Conservation (phyloP, 2,797 vertebrate species). For the Pangasius mekongensis region DNA sequence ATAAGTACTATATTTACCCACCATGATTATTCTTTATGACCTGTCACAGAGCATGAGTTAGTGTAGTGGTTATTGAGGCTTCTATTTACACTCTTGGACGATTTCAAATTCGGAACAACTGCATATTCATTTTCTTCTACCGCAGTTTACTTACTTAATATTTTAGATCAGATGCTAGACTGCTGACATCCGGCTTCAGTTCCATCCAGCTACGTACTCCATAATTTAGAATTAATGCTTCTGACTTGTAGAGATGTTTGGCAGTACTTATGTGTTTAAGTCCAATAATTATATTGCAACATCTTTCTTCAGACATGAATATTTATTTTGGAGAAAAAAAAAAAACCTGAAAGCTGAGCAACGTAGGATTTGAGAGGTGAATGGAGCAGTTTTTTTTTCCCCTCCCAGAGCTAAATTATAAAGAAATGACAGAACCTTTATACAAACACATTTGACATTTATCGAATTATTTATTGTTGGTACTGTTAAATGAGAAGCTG, state of each 20-base stretch:
- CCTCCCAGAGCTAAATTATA: background rate
- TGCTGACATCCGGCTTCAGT: background rate
- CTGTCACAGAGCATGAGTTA: background rate
- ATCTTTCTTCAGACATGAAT: background rate
- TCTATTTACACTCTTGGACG: background rate
- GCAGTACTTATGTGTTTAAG: background rate
- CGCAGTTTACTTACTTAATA: background rate
- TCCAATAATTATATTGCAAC: background rate
- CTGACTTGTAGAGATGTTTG: background rate
- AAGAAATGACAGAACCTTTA: background rate
- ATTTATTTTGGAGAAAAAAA: background rate
- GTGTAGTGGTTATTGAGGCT: background rate
- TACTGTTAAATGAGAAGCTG: constrained; percentile 2
- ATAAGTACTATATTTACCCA: background rate
- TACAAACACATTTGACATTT: background rate
- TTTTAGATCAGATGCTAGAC: background rate
- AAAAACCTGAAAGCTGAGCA: background rate
- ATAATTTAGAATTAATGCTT: background rate
- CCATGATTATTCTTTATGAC: background rate
- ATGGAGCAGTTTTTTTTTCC: background rate
- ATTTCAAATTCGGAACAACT: background rate
- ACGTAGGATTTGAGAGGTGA: background rate
- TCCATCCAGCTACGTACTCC: background rate
- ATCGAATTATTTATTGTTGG: background rate
- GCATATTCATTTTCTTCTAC: background rate